Evolutionary conservation across 2,888 invertebrate genomes (phyloP).

Genomic region (Eugnorisma glareosa): DNA sequence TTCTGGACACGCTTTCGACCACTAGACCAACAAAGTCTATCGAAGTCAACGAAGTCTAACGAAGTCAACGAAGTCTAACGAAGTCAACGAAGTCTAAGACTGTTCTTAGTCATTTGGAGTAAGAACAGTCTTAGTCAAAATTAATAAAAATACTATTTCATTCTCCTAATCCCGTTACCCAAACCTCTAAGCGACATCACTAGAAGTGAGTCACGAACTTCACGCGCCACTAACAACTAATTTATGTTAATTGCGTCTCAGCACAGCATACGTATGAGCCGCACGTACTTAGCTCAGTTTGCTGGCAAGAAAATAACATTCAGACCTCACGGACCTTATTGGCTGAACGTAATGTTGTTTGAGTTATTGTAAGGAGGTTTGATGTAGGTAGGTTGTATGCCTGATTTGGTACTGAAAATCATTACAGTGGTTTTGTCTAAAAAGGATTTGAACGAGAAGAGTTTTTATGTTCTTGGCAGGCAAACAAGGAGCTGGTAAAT

Average conservation of each 20-base stretch:
- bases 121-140: too few relatives aligned
- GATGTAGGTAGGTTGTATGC: constrained; percentile 15
- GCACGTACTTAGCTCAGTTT: constrained; percentile 83
- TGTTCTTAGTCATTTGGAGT: too few relatives aligned
- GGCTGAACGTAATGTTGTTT: constrained; percentile 57
- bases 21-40: background rate
- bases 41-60: background rate
- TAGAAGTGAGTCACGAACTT: constrained; percentile 85
- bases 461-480: background rate
- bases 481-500: background rate
- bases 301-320: constrained; percentile 70
- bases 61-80: background rate
- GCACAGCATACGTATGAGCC: constrained; percentile 82
- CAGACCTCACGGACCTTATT: constrained; percentile 65
- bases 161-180: constrained; percentile 28
- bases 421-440: background rate
- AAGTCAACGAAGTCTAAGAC: background rate
- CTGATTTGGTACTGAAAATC: constrained; percentile 11
- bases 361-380: constrained; percentile 44
- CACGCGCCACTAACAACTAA: constrained; percentile 88
- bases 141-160: background rate
- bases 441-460: background rate
- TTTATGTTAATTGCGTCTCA: constrained; percentile 86
- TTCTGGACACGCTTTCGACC: too few relatives aligned
- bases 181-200: constrained; percentile 51